These are phyloP conservation scores for Leptarthrus brevirostris DNA, from an alignment of 2,888 invertebrate species.

Conservation along the genomic window DNA sequence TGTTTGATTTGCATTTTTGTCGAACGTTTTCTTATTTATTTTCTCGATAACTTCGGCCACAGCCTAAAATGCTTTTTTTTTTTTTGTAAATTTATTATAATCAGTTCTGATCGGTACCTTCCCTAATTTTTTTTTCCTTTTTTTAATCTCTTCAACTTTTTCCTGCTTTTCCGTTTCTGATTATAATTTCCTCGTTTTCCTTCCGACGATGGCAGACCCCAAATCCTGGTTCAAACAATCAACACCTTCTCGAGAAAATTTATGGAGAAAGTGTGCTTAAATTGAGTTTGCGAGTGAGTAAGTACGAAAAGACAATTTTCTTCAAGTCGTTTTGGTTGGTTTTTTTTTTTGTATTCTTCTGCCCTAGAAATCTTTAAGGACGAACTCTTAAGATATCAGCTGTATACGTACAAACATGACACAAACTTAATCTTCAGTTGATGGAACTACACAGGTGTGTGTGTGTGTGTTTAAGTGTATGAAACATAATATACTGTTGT, in stretches of 20 bases:
- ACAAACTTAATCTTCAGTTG: neutral
- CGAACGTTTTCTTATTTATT: too few species aligned
- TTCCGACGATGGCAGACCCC: neutral
- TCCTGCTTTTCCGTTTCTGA: neutral
- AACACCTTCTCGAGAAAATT: conserved; percentile 18
- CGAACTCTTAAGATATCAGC: neutral
- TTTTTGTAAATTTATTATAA: neutral
- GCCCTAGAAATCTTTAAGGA: neutral
- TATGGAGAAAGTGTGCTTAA: conserved; percentile 15
- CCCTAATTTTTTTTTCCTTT: too few species aligned
- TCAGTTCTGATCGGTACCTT: neutral
- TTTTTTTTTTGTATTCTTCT: neutral
- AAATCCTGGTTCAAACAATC: neutral
- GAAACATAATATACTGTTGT: neutral
- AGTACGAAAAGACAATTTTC: conserved; percentile 20
- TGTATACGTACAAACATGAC: neutral
- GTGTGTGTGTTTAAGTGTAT: neutral
- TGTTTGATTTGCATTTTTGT: too few species aligned
- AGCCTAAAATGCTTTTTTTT: too few species aligned
- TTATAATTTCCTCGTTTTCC: neutral
- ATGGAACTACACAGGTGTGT: neutral
- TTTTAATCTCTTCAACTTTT: neutral
- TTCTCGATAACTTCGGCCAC: too few species aligned
- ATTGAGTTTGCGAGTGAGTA: conserved; percentile 9
- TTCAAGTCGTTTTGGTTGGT: neutral